Base-by-base conservation (phyloP, 2,797 vertebrate species). In the Eulemur rubriventer region DNA sequence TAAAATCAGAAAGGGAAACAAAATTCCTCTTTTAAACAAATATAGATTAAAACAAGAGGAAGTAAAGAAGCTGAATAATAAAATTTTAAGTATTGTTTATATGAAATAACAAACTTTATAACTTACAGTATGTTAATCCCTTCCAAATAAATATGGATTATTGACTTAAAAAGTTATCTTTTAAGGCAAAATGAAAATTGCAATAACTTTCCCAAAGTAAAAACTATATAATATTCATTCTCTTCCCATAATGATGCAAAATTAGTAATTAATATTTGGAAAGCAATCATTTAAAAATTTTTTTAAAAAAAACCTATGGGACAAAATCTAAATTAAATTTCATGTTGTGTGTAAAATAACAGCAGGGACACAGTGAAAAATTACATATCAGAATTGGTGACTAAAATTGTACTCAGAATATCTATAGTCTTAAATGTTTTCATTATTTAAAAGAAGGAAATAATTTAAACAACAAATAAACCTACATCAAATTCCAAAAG, bases 231-330 rank as follows among this genome's bases (percentile, higher is more conserved):
- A 33, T 26, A 89, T 83, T 75, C 52, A 79, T 82, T 87, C 50
- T 67, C 20, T 80, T 80, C 72, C 57, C 48, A 61, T 28, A 81
- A 92, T 12, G 16, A 94, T 78, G 84, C 24, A 84, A 90, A 91
- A 92, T 91, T 67, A 88, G 43, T 20, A 61, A 78, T 92, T 91
- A 89, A 59, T 95, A 91, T 84, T 63, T 94, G 38, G 76, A 92
- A 92, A 96, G 22, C 84, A 87, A 61, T 10, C 52, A 41, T 80
- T 67, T 67, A 48, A 81, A 92, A 90, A 50, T n/a, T 85, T 17
- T 55, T 73, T 9, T 10, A 0, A 10, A 18, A 30, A 16, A 89
- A 82, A 50, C 48, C 38, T 52, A 55, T 52, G 50, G 75, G 46
- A 84, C 59, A 80, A 80, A 38, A 88, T 24, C 22, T 38, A 88